Base-by-base conservation (phyloP, 2,888 invertebrate species). In the Lamellibrachia columna region DNA sequence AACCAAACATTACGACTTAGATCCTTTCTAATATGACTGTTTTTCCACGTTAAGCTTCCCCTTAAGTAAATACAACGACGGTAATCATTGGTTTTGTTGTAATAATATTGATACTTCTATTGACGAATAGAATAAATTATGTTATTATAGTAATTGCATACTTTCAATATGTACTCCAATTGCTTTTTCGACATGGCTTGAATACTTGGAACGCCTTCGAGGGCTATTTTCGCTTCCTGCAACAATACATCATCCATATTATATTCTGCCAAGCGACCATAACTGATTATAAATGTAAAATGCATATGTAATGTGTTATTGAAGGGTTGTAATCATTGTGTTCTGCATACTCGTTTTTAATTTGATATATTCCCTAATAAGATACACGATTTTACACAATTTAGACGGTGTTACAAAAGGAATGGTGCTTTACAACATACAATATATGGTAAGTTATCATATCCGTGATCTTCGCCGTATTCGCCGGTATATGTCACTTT, bases 91-190 rank as follows among this genome's bases (percentile, higher is more conserved):
- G 40, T 40, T 40, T 40, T 40, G 40, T 40, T 40, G 0, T 40
- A 40, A 40, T 40, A 40, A 40, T 40, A 40, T 40, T 40, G 40
- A 40, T 40, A 40, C 40, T 40, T 40, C 40, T 40, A 40, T 40
- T 40, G 75, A 75, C 22, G 75, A 15, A 75, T 4, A n/a, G 3
- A 75, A 75, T 75, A 22, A 75, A 22, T 75, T 2, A 75, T 75
- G 75, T 75, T 75, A 75, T 6, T 75, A 22, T 75, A 22, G 75
- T 75, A 75, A 22, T 75, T 22, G 75, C n/a, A 9, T 75, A 96
- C 96, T 95, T 96, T 95, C 22, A 96, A 94, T 52, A 96, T 95
- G 92, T 96, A 96, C 55, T 96, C 96, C 92, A 96, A 95, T 92
- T 96, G 96, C 94, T 96, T 96, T 7, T 94, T 93, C 7, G 95